Percentiles rank a stretch among this genome's conserved stretches.
Evolutionary conservation across 2,113 vertebrate species (phyloP).

Genomic region (rabbit (Oryctolagus cuniculus)): mOryCun1.1 NC_091453.1:17428001-17428500

Average conservation of each 20-base stretch:
- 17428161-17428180: slow-evolving; percentile 54
- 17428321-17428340: background rate
- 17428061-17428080: no score
- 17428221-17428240: slow-evolving; percentile 55
- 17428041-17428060: no score
- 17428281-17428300: slow-evolving; percentile 24
- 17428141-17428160: background rate
- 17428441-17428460: slow-evolving; percentile 14
- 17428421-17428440: slow-evolving; percentile 13
- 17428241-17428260: slow-evolving; percentile 51
- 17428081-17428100: no score
- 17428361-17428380: background rate
- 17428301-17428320: background rate
- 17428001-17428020: no score
- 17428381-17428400: slow-evolving; percentile 6
- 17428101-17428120: no score
- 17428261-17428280: slow-evolving; percentile 27
- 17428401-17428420: background rate
- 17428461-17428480: background rate
- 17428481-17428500: slow-evolving; percentile 55
- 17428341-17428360: slow-evolving; percentile 46
- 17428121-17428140: no score
- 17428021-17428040: no score
- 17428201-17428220: slow-evolving; percentile 58
- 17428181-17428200: slow-evolving; percentile 52